Conservation (phyloP, 1,140 invertebrate genomes). For the Helicoverpa zea region DNA sequence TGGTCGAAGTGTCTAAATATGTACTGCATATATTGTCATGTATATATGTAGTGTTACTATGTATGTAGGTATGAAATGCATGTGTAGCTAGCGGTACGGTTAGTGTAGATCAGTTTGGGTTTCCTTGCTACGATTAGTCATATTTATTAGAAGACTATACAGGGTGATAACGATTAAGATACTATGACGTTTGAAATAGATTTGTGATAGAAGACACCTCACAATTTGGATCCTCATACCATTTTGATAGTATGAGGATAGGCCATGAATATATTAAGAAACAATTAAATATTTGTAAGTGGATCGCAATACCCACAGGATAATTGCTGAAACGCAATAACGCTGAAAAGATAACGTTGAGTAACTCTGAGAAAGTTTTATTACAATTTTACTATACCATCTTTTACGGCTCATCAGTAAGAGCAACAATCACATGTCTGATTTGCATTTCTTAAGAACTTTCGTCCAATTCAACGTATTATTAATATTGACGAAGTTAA, state of each 20-base stretch:
- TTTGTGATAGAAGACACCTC: no score
- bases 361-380: neutral
- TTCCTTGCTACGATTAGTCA: no score
- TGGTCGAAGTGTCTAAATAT: constrained; percentile 9
- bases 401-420: neutral
- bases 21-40: neutral
- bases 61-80: neutral
- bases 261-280: no score
- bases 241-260: no score
- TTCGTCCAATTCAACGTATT: neutral
- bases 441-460: neutral
- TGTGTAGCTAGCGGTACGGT: no score
- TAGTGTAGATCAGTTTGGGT: no score
- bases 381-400: neutral
- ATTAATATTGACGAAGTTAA: neutral
- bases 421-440: neutral
- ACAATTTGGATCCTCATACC: no score
- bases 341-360: neutral
- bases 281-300: neutral
- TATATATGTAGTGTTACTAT: neutral
- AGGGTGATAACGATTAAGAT: no score
- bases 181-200: no score
- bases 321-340: neutral
- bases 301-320: neutral
- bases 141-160: no score